Conservation (phyloP, 53 echinoderm and acorn worm genomes). For the Mesocentrotus franciscanus region DNA sequence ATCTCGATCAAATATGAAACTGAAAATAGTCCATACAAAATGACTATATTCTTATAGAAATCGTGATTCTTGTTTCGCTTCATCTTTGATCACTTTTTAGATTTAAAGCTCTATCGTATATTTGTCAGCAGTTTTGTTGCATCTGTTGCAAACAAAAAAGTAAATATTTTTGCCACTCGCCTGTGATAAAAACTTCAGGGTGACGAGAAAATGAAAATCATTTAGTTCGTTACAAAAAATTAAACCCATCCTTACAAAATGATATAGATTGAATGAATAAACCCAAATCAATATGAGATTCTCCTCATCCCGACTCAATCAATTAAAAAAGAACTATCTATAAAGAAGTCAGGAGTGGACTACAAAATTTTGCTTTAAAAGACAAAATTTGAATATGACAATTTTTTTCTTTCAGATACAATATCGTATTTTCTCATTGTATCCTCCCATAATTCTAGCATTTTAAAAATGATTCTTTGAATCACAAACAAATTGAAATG, state of each 20-base stretch:
- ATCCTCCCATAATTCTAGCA: background rate
- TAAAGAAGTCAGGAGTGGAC: too few species aligned
- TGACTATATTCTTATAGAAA: background rate
- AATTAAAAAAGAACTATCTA: background rate
- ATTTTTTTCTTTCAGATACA: background rate
- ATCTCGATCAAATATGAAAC: too few species aligned
- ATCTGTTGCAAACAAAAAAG: background rate
- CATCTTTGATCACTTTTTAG: background rate
- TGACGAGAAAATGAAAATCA: too few species aligned
- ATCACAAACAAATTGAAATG: background rate
- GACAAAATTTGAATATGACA: too few species aligned
- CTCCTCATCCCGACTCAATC: background rate
- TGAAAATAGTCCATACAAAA: background rate
- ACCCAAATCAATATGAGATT: background rate
- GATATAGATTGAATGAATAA: background rate
- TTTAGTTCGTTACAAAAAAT: background rate
- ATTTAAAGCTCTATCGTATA: background rate
- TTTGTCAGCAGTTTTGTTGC: background rate
- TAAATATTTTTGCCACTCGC: background rate
- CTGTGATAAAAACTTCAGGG: background rate
- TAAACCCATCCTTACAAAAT: background rate
- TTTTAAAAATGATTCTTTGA: background rate
- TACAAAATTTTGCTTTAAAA: too few species aligned
- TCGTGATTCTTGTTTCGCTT: background rate
- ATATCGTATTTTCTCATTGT: background rate